These are phyloP conservation scores for Microctonus hyperodae DNA, from an alignment of 2,888 invertebrate species.

Conservation along the genomic window DNA sequence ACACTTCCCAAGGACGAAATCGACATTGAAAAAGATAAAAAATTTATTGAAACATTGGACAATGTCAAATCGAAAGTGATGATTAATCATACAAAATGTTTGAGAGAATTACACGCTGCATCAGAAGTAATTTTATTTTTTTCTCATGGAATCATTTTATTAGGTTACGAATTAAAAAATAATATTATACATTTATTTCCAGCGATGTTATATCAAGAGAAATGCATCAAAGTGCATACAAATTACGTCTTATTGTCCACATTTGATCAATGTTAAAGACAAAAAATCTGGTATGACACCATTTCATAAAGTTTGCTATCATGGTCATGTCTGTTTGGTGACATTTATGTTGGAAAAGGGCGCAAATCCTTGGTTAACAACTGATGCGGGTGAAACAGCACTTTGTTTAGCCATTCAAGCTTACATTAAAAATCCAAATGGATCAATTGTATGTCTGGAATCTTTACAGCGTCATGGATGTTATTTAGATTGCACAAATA, in stretches of 20 bases:
- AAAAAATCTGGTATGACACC: slow-evolving; percentile 42
- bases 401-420: slow-evolving; percentile 41
- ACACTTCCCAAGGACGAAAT: neutral
- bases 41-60: neutral
- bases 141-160: neutral
- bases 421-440: slow-evolving; percentile 32
- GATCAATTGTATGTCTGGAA: slow-evolving; percentile 37
- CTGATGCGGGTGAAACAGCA: slow-evolving; percentile 41
- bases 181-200: slow-evolving; percentile 20
- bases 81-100: slow-evolving; percentile 8
- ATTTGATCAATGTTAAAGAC: slow-evolving; percentile 39
- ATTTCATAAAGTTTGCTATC: slow-evolving; percentile 45
- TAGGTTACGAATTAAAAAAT: too few species aligned
- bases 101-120: slow-evolving; percentile 29
- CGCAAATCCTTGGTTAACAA: slow-evolving; percentile 40
- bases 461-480: slow-evolving; percentile 38
- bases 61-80: neutral
- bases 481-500: slow-evolving; percentile 30
- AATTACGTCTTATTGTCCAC: slow-evolving; percentile 37
- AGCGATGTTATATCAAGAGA: slow-evolving; percentile 41
- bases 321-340: slow-evolving; percentile 40
- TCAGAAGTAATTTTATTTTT: slow-evolving; percentile 29
- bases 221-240: slow-evolving; percentile 39
- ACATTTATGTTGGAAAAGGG: slow-evolving; percentile 44
- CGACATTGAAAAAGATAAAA: neutral